These are phyloP conservation scores for silkworm (Bombyx mori) DNA, from an alignment of 1,140 invertebrate genomes.

Conservation along the genomic window ASM3026992v2 NC_085129.1:4837501-4838000, in stretches of 20 bases:
- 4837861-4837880: constrained; percentile 64
- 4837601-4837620: too few relatives aligned
- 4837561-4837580: too few relatives aligned
- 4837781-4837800: constrained; percentile 67
- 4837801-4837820: constrained; percentile 52
- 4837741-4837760: constrained; percentile 32
- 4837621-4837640: too few relatives aligned
- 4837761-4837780: constrained; percentile 63
- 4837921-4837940: constrained; percentile 43
- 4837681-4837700: constrained; percentile 17
- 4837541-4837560: too few relatives aligned
- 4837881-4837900: constrained; percentile 69
- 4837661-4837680: too few relatives aligned
- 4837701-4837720: constrained; percentile 21
- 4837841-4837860: constrained; percentile 59
- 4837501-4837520: too few relatives aligned
- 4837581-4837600: too few relatives aligned
- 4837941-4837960: constrained; percentile 48
- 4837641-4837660: too few relatives aligned
- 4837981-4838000: constrained; percentile 60
- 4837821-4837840: constrained; percentile 31
- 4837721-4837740: too few relatives aligned
- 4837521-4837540: too few relatives aligned
- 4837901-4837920: constrained; percentile 51
- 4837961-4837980: constrained; percentile 50